Conservation (phyloP, 2,113 vertebrate species). For the Orthochromis malagaraziensis region DNA sequence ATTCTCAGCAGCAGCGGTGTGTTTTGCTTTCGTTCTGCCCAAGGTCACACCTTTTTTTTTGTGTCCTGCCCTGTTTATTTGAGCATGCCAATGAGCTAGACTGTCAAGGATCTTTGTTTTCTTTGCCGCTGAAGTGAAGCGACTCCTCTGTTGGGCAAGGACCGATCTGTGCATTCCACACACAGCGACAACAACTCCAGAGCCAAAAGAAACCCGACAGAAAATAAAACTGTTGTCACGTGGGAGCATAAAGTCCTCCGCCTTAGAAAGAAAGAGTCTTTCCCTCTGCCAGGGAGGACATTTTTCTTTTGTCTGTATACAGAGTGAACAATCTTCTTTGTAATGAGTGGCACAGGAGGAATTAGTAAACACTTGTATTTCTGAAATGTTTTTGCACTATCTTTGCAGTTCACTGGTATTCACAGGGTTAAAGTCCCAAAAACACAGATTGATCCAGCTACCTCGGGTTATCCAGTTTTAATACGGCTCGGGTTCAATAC, state of each 20-base stretch:
- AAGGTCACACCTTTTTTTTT: background rate
- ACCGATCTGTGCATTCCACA: constrained; percentile 12
- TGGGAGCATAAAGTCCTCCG: background rate
- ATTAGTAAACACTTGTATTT: background rate
- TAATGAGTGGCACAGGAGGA: background rate
- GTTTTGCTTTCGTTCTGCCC: background rate
- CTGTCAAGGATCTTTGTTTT: constrained; percentile 1
- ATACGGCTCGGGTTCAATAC: background rate
- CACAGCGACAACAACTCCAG: constrained; percentile 5
- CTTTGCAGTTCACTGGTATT: constrained; percentile 2
- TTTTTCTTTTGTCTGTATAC: background rate
- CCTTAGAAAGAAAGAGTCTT: background rate
- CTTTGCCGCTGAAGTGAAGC: background rate
- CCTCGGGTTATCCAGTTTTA: constrained; percentile 49
- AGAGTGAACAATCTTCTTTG: constrained; percentile 7
- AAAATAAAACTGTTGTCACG: constrained; percentile 4
- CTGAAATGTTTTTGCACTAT: constrained; percentile 51
- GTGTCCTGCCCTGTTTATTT: background rate
- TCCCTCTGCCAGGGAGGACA: background rate
- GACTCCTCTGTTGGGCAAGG: background rate
- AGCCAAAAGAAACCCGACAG: background rate
- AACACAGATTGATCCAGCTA: constrained; percentile 20
- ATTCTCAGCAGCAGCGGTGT: background rate
- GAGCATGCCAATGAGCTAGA: background rate
- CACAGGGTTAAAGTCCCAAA: background rate